phyloP scores from a whole-genome alignment of 2,888 invertebrate species.

The Noctua comes region DNA sequence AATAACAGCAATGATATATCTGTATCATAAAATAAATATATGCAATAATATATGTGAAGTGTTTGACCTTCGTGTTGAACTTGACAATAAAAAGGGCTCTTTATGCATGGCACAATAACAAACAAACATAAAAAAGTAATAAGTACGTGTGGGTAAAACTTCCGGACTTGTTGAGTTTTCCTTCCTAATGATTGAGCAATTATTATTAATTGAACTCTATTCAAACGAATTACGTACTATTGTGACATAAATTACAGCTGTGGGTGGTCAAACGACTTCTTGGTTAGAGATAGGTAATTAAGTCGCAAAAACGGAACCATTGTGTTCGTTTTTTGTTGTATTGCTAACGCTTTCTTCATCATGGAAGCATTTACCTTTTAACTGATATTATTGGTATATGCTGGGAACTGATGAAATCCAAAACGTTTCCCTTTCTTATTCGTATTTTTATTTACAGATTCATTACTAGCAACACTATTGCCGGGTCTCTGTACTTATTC shows the following conservation, averaged over 20 bases:
- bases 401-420: not conserved
- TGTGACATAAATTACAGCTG: conserved; percentile 30
- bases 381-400: not conserved
- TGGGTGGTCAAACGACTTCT: conserved; percentile 42
- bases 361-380: not conserved
- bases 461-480: not conserved
- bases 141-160: conserved; percentile 31
- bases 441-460: not conserved
- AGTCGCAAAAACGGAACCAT: conserved; percentile 2
- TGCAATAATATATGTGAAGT: conserved; percentile 48
- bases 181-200: conserved; percentile 53
- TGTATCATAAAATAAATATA: conserved; percentile 40
- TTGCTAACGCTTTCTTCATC: conserved; percentile 21
- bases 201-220: conserved; percentile 46
- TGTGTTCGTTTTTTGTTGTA: conserved; percentile 7
- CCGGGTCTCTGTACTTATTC: not conserved
- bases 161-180: conserved; percentile 54
- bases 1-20: conserved; percentile 29
- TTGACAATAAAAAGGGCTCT: conserved; percentile 50
- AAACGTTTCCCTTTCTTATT: not conserved
- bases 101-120: conserved; percentile 42
- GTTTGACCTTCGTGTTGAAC: conserved; percentile 51
- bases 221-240: conserved; percentile 19
- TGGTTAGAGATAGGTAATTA: conserved; percentile 23
- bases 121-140: conserved; percentile 44